These are phyloP conservation scores for Lophochroa leadbeateri DNA, from an alignment of 2,113 vertebrate species.

Conservation along the genomic window DNA sequence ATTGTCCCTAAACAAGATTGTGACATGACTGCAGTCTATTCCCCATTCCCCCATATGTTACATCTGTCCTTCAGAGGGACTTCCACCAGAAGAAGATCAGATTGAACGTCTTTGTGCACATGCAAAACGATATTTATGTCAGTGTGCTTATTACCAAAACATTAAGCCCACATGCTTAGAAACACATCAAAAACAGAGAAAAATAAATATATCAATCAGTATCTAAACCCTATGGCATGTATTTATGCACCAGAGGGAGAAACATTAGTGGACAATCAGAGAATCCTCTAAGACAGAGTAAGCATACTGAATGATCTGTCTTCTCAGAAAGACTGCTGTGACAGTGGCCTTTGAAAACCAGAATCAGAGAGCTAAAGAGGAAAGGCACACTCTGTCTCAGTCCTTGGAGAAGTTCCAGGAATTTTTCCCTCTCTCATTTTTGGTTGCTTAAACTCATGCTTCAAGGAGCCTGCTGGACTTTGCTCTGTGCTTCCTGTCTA, in stretches of 20 bases:
- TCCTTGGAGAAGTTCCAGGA: conserved; percentile 9
- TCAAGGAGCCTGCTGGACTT: background rate
- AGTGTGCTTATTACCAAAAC: background rate
- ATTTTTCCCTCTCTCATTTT: background rate
- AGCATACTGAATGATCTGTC: background rate
- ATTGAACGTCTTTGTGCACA: background rate
- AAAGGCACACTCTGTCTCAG: background rate
- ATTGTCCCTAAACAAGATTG: background rate
- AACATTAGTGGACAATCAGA: background rate
- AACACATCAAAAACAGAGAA: background rate
- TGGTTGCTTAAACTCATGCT: background rate
- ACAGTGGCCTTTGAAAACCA: conserved; percentile 10
- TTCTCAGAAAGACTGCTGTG: conserved; percentile 1
- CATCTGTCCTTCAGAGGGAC: background rate
- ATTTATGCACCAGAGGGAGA: background rate
- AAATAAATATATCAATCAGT: background rate
- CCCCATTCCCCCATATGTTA: background rate
- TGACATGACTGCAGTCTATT: background rate
- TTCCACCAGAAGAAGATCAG: background rate
- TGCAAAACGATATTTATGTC: background rate
- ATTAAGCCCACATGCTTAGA: background rate
- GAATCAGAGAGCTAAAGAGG: background rate
- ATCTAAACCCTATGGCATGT: background rate
- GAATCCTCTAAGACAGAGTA: background rate
- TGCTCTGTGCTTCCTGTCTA: background rate